phyloP scores from a whole-genome alignment of 2,113 vertebrate species.

The Ariopsis seemanni region DNA sequence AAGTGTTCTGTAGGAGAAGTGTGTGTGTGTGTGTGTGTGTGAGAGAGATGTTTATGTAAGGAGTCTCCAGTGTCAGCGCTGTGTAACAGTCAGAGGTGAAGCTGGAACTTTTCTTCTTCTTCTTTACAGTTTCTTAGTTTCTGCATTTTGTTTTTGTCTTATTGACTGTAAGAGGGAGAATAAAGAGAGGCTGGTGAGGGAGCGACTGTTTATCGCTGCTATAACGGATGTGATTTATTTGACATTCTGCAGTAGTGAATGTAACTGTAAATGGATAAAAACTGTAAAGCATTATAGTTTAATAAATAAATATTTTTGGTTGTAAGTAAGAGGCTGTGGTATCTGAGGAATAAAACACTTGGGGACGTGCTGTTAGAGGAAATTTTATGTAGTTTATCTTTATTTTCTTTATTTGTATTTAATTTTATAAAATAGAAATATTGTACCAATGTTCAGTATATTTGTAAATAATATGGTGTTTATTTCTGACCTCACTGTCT shows the following conservation, averaged over 20 bases:
- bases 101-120: neutral
- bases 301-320: neutral
- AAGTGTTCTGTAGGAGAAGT: neutral
- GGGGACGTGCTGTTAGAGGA: neutral
- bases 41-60: neutral
- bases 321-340: neutral
- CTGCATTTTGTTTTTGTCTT: too few species aligned
- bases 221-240: neutral
- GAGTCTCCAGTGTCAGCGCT: neutral
- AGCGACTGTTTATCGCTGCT: neutral
- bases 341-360: neutral
- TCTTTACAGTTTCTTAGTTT: too few species aligned
- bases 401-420: too few species aligned
- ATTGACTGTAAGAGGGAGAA: neutral
- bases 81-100: neutral
- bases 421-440: too few species aligned
- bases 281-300: neutral
- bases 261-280: slow-evolving; percentile 1
- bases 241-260: neutral
- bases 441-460: too few species aligned
- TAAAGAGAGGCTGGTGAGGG: neutral
- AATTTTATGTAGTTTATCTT: too few species aligned
- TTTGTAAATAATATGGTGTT: too few species aligned
- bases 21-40: too few species aligned
- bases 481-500: too few species aligned